These are phyloP conservation scores for Teleogryllus occipitalis DNA, from an alignment of 1,140 invertebrate genomes.

Conservation along the genomic window DNA sequence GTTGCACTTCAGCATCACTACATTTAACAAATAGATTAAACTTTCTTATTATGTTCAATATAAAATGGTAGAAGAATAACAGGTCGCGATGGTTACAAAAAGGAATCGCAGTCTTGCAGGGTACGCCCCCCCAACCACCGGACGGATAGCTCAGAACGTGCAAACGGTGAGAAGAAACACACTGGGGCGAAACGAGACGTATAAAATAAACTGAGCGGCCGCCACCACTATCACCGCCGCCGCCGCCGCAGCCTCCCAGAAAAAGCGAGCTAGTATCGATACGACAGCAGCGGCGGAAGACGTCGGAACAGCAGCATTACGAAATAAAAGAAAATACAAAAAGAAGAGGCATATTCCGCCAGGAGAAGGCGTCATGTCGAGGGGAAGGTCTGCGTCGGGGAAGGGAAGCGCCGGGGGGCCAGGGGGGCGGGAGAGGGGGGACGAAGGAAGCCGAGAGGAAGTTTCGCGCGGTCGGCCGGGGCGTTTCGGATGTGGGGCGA, in stretches of 20 bases:
- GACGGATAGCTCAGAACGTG: background rate
- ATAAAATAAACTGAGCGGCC: background rate
- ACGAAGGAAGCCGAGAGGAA: background rate
- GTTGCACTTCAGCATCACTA: no score
- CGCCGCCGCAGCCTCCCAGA: background rate
- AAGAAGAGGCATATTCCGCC: background rate
- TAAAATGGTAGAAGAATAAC: no score
- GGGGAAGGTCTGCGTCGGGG: background rate
- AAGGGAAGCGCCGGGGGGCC: background rate
- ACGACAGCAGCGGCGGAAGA: background rate
- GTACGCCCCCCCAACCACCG: background rate
- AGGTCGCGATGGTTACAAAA: no score
- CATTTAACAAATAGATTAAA: no score
- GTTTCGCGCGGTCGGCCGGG: background rate
- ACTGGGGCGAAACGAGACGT: background rate
- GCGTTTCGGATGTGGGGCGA: background rate
- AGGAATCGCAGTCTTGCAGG: no score
- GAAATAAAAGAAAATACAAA: conserved; percentile 6
- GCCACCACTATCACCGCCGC: no score
- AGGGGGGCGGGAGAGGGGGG: no score
- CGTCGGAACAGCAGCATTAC: background rate
- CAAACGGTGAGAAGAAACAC: background rate
- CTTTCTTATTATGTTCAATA: no score
- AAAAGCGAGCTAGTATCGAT: background rate
- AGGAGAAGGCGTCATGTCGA: background rate